phyloP scores from a whole-genome alignment of 2,888 invertebrate genomes.

The Dromius quadrimaculatus region DNA sequence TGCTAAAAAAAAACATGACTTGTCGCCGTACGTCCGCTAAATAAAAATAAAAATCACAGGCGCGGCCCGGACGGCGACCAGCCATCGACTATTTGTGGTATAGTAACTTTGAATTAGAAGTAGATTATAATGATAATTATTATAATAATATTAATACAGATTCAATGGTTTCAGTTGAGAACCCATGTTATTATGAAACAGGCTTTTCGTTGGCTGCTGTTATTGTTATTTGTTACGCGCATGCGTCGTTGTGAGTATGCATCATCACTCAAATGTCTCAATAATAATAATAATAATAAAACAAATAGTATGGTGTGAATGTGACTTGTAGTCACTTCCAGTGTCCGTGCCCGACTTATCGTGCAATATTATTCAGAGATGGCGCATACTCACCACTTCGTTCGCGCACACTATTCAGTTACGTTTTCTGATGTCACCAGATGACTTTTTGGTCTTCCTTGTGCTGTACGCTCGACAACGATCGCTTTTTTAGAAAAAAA shows the following conservation, averaged over 20 bases:
- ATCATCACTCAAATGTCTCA: no score
- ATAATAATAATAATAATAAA: neutral
- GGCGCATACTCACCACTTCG: neutral
- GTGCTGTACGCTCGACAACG: conserved; percentile 65
- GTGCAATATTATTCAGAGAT: no score
- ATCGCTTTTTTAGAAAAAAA: conserved; percentile 56
- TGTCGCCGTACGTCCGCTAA: neutral
- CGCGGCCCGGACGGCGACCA: conserved; percentile 57
- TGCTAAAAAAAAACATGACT: conserved; percentile 62
- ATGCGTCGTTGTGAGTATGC: neutral
- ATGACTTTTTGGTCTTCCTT: conserved; percentile 67
- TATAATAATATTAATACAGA: conserved; percentile 59
- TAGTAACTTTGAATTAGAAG: conserved; percentile 68
- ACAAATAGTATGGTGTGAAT: neutral
- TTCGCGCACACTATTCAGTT: conserved; percentile 61
- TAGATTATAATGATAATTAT: conserved; percentile 66
- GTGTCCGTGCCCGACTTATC: conserved; percentile 37
- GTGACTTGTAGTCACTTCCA: conserved; percentile 33
- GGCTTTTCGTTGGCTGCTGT: conserved; percentile 66
- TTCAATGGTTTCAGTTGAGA: conserved; percentile 67
- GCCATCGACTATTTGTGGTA: conserved; percentile 68
- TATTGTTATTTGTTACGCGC: conserved; percentile 66
- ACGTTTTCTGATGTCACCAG: conserved; percentile 65
- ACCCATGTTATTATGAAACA: conserved; percentile 64
- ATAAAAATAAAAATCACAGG: neutral